Base-by-base conservation (phyloP, 2,888 invertebrate species). In the Amaurobius ferox region DNA sequence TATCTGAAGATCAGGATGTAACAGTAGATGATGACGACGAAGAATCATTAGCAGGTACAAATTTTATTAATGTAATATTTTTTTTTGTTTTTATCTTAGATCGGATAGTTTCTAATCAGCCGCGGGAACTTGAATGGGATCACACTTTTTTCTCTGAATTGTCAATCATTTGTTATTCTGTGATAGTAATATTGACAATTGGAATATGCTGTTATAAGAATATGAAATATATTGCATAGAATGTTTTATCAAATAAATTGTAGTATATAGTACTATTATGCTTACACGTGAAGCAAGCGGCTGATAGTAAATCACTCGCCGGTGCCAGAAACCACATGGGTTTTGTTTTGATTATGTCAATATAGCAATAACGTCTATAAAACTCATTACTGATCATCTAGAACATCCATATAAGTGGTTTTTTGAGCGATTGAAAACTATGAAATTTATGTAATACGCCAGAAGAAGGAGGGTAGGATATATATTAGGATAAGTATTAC, bases 11-110 rank as follows among this genome's bases (percentile, higher is more conserved):
- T 77, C 88, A 88, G 64, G 89, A 89, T 62, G 81, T 80, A 61
- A 76, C 77, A 35, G 71, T 87, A 55, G 86, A 88, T 66, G 89
- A 89, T 26, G 87, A 87, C 19, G 89, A 89, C 94, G 93, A 94
- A 19, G 88, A 87, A 78, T 88, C 89, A 29, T 78, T 88, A 80
- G 87, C 86, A 71, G 88, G 88, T 88, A 71, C n/a, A 83, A 68
- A 28, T 72, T 78, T 73, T 44, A n/a, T n/a, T n/a, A n/a, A n/a
- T n/a, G n/a, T n/a, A n/a, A n/a, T n/a, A n/a, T n/a, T n/a, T n/a
- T n/a, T n/a, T n/a, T n/a, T n/a, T n/a, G n/a, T n/a, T n/a, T n/a
- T n/a, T n/a, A n/a, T n/a, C n/a, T n/a, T n/a, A n/a, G 35, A 67
- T 71, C 64, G 48, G 23, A 23, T 16, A 23, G 11, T 16, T 7